Evolutionary conservation across 2,113 vertebrate genomes (phyloP).

Genomic region (Cichladusa arquata): DNA sequence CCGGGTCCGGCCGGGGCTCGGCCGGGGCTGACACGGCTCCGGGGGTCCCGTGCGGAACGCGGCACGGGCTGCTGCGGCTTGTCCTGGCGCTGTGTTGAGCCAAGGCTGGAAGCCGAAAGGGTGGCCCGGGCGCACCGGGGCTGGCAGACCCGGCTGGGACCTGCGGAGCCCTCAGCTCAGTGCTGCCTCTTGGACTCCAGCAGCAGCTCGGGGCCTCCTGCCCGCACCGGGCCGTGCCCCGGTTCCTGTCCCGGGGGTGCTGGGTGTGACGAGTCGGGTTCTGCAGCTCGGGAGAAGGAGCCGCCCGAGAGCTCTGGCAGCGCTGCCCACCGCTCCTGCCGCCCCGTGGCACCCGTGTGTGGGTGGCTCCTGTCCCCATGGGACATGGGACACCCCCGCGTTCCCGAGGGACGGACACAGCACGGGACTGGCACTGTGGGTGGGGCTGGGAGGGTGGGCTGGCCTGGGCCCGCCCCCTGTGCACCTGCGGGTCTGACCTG

Average conservation of each 20-base stretch:
- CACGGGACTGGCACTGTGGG: too few species aligned
- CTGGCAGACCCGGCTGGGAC: not conserved
- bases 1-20: not conserved
- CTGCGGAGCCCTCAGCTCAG: not conserved
- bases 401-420: not conserved
- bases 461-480: not conserved
- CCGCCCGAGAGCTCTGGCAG: accelerated
- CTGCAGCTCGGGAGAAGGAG: not conserved
- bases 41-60: not conserved
- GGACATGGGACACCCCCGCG: accelerated
- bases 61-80: not conserved
- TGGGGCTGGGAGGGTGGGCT: not conserved
- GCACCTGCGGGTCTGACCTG: not conserved
- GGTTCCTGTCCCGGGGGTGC: not conserved
- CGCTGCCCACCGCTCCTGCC: not conserved
- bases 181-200: not conserved
- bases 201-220: not conserved
- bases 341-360: accelerated
- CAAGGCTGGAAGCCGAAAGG: not conserved
- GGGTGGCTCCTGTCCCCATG: accelerated
- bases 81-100: not conserved
- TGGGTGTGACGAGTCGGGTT: accelerated
- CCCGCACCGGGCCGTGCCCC: not conserved
- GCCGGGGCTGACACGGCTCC: not conserved
- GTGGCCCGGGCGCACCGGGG: not conserved